Percentiles rank a stretch among this genome's conserved stretches.
These are phyloP conservation scores for Euzetes globulus DNA, from an alignment of 2,888 invertebrate species.

Conservation along the genomic window DNA sequence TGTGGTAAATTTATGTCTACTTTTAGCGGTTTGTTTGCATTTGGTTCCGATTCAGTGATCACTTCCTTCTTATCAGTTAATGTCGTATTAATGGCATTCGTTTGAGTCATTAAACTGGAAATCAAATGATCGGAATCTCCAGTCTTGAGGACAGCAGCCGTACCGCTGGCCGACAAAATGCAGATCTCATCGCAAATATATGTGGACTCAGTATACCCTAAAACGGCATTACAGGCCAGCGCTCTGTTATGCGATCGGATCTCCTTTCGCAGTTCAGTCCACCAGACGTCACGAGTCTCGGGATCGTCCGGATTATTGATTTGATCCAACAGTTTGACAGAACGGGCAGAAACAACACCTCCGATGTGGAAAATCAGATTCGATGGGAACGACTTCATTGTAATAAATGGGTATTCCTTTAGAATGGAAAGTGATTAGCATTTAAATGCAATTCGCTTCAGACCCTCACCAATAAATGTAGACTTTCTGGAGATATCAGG, in stretches of 20 bases:
- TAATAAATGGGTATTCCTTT: slow-evolving; percentile 85
- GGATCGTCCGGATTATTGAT: slow-evolving; percentile 79
- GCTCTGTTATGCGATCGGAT: slow-evolving; percentile 86
- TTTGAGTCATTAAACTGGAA: slow-evolving; percentile 34
- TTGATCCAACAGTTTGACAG: slow-evolving; percentile 67
- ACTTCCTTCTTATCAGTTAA: not conserved
- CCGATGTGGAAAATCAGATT: slow-evolving; percentile 82
- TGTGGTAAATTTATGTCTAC: slow-evolving; percentile 39
- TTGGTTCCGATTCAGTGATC: slow-evolving; percentile 10
- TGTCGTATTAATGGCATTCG: slow-evolving; percentile 17
- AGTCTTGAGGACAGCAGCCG: slow-evolving; percentile 65
- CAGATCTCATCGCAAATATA: slow-evolving; percentile 93
- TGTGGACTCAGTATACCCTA: slow-evolving; percentile 86
- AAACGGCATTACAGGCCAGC: slow-evolving; percentile 83
- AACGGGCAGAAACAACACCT: slow-evolving; percentile 74
- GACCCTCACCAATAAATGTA: slow-evolving; percentile 64
- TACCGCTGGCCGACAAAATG: slow-evolving; percentile 84
- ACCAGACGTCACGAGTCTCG: slow-evolving; percentile 87
- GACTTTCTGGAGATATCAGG: slow-evolving; percentile 47
- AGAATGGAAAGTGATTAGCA: slow-evolving; percentile 23
- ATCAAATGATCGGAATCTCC: slow-evolving; percentile 25
- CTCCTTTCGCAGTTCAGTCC: slow-evolving; percentile 92
- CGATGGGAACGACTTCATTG: slow-evolving; percentile 77
- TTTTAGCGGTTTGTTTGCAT: slow-evolving; percentile 37
- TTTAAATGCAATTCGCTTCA: slow-evolving; percentile 10